These are phyloP conservation scores for Drosophila pectinifera DNA, from an alignment of 1,140 invertebrate genomes.

Conservation along the genomic window DNA sequence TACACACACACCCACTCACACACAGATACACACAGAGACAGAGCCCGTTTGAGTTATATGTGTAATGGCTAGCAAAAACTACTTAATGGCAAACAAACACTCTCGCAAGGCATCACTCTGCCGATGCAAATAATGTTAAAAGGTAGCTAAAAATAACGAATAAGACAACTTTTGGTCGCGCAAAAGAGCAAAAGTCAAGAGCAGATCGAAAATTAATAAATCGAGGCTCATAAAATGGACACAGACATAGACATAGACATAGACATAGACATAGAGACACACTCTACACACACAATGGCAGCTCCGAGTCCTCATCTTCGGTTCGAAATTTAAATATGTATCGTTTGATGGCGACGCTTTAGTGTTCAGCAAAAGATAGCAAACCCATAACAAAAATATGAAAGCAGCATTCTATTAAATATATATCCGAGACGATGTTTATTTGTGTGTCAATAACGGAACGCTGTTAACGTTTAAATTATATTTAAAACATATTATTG, in stretches of 20 bases:
- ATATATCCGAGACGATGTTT: constrained; percentile 61
- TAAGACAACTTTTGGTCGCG: constrained; percentile 45
- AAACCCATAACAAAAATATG: constrained; percentile 17
- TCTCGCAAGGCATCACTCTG: constrained; percentile 26
- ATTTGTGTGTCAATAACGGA: constrained; percentile 71
- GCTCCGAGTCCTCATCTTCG: constrained; percentile 54
- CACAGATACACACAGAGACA: constrained; percentile 8
- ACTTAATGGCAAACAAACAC: constrained; percentile 31
- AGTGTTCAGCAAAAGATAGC: constrained; percentile 71
- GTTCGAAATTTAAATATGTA: constrained; percentile 60
- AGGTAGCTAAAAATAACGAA: constrained; percentile 47
- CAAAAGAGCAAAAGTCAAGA: constrained; percentile 60
- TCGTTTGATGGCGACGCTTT: constrained; percentile 65
- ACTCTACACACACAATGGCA: constrained; percentile 51
- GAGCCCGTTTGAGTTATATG: constrained; percentile 17
- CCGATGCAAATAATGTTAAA: constrained; percentile 52
- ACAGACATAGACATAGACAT: constrained; percentile 36
- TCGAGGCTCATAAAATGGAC: constrained; percentile 50
- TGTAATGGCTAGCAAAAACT: constrained; percentile 42
- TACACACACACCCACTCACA: constrained; percentile 20
- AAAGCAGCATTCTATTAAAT: constrained; percentile 53
- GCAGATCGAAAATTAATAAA: constrained; percentile 58
- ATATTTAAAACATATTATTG: constrained; percentile 68
- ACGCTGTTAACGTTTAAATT: constrained; percentile 61
- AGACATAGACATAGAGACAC: constrained; percentile 29